Evolutionary conservation across 2,113 vertebrate species (phyloP).

Genomic region (Sceloporus undulatus): DNA sequence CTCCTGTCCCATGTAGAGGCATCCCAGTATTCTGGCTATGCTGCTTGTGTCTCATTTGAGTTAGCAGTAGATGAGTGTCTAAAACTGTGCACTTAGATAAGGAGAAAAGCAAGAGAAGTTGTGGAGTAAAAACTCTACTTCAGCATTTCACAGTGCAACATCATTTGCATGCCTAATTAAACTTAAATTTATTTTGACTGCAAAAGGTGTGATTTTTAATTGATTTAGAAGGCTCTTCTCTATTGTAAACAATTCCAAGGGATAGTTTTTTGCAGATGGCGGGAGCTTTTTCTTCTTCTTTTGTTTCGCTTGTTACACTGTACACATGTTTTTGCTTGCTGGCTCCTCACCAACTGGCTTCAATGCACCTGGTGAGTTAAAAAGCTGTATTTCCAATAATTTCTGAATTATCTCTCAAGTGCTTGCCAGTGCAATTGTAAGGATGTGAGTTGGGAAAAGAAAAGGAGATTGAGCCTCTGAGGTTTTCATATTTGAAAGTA

Average conservation of each 20-base stretch:
- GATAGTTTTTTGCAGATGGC: neutral
- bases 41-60: neutral
- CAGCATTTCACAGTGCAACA: constrained; percentile 12
- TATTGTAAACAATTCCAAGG: neutral
- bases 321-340: neutral
- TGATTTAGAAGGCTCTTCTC: neutral
- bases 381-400: neutral
- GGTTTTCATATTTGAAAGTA: neutral
- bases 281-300: neutral
- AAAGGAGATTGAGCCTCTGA: neutral
- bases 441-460: neutral
- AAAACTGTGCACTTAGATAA: neutral
- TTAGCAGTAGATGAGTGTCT: neutral
- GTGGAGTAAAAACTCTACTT: neutral
- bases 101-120: neutral
- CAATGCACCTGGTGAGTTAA: neutral
- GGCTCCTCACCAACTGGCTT: neutral
- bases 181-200: constrained; percentile 7
- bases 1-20: too few species aligned
- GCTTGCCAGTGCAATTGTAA: neutral
- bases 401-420: neutral
- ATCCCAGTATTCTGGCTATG: neutral
- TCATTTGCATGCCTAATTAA: neutral
- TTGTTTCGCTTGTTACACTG: neutral
- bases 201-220: neutral